These are phyloP conservation scores for Neoaliturus tenellus DNA, from an alignment of 2,888 invertebrate species.

Conservation along the genomic window DNA sequence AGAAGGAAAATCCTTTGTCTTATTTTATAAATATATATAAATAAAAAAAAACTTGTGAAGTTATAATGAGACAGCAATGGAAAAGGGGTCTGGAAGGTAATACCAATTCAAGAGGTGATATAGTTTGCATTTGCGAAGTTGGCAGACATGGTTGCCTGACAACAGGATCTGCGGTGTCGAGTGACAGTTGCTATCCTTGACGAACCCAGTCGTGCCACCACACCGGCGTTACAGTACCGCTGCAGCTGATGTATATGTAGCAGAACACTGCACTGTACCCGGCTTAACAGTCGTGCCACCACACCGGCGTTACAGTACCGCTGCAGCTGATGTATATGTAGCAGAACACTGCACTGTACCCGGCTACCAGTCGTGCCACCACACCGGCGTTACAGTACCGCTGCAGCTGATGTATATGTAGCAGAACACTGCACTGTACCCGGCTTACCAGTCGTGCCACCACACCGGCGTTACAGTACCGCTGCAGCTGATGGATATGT, in stretches of 20 bases:
- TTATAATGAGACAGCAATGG: too few relatives aligned
- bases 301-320: background rate
- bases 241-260: background rate
- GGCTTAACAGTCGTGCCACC: background rate
- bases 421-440: background rate
- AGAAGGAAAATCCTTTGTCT: too few relatives aligned
- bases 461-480: background rate
- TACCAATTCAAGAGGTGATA: background rate
- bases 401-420: background rate
- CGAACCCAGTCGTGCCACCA: background rate
- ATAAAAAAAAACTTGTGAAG: too few relatives aligned
- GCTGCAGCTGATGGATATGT: background rate
- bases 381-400: background rate
- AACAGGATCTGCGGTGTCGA: conserved; percentile 22
- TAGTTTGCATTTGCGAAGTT: background rate
- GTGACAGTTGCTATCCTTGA: conserved; percentile 28
- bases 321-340: background rate
- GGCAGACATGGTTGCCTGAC: conserved; percentile 14
- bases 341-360: background rate
- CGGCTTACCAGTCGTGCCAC: background rate
- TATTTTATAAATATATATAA: too few relatives aligned
- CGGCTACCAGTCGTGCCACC: background rate
- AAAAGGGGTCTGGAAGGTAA: too few relatives aligned
- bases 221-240: background rate
- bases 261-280: background rate